Evolutionary conservation across 1,140 invertebrate species (phyloP), one percentile per base, ranked within the genome.

Genomic region (Psix sp.): DNA sequence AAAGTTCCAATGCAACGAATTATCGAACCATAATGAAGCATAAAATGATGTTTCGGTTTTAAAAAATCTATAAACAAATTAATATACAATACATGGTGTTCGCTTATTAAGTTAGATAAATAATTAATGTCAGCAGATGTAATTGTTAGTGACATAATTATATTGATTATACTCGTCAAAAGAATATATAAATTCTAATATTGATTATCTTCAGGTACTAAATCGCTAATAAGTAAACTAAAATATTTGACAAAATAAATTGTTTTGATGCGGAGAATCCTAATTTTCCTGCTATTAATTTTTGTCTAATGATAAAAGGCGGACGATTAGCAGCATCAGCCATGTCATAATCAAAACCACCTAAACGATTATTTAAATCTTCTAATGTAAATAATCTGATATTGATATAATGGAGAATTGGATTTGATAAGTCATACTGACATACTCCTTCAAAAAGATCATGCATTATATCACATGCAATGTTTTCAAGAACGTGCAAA

Each of bases 21-120:
- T 7, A 73, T 66, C 39, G 43, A n/a, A 4, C 51, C 42, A 46
- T 78, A 80, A 62, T 80, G 77, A 6, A 77, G 18, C 48, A 78
- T 57, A 33, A 71, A 66, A 38, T 80, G 77, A 52, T 70, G 39
- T 66, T 80, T 80, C 21, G 72, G 72, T 38, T 74, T 77, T 17
- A 77, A 56, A 3, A 24, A 35, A 5, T 39, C 18, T 11, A 65
- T 45, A 46, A 74, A 74, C 1, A 78, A 33, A 7, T 52, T 57
- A 4, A 56, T 31, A 18, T 76, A 49, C 7, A 75, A 42, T 56
- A 56, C 45, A 45, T 76, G 63, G 46, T 78, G 67, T 13, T 79
- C 59, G 7, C 45, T 43, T 21, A 75, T 72, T 18, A 77, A 63
- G 16, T 1, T 63, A 13, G 20, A 26, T 21, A 74, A 62, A 49